Evolutionary conservation across 2,888 invertebrate genomes (phyloP), one percentile per base, ranked within the genome.

Genomic region (Unio pictorum): DNA sequence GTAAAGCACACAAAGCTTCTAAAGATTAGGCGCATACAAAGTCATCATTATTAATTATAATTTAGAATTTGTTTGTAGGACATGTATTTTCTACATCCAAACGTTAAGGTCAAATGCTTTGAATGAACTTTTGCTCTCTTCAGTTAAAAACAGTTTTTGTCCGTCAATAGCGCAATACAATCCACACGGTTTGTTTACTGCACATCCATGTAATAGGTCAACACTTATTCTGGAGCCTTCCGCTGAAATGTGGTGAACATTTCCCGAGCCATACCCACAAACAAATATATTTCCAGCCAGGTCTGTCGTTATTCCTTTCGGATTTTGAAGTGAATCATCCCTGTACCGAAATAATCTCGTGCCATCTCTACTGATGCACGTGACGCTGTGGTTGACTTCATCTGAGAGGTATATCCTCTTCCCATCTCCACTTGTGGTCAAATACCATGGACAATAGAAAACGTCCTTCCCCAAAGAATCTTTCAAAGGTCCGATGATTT

Each of bases 321-420:
- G 71, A 54, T 75, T 77, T 4, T 68, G 66, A 3, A 77, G 60
- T 0, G 72, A 73, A 28, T 65, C n/a, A 15, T 77, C 77, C 55
- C 75, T 69, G 45, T 77, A 77, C 15, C 75, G 67, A 4, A 75
- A 77, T 55, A 75, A 75, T 26, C 75, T 72, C 66, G 75, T 77
- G 23, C 77, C 77, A 68, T 77, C 75, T 34, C 77, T 73, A 70
- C 75, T 74, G 73, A 77, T 75, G 65, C 77, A 77, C 58, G 75
- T 73, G 67, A 77, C 73, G 15, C 45, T 45, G 15, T 45, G 45
- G 26, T 73, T 56, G 59, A 75, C 77, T 58, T 77, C 75, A 68
- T 77, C 77, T 4, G 77, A 71, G 23, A 77, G 75, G 59, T 75
- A 77, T n/a, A 77, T 75, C 61, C 68, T 70, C 67, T 77, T 77